phyloP scores from a whole-genome alignment of 2,113 vertebrate species.

The Clarias magur region DNA sequence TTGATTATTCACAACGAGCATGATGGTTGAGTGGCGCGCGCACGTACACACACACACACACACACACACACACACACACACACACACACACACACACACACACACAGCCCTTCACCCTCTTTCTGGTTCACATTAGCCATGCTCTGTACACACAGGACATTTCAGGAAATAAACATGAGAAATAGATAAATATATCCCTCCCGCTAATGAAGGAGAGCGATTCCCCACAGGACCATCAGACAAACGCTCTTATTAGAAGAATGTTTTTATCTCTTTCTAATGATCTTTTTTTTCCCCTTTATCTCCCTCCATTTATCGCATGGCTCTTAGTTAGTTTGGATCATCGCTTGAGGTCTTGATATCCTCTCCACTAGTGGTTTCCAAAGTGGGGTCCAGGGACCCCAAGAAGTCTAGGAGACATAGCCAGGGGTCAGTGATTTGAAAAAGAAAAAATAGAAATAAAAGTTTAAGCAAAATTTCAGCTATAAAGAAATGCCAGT shows the following conservation, averaged over 20 bases:
- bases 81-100: neutral
- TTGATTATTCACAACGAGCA: neutral
- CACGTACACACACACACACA: neutral
- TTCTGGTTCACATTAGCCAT: slow-evolving; percentile 47
- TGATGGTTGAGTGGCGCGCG: neutral
- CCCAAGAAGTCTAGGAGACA: neutral
- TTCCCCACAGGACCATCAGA: slow-evolving; percentile 47
- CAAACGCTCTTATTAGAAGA: slow-evolving; percentile 55
- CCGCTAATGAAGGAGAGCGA: slow-evolving; percentile 53
- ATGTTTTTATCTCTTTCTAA: slow-evolving; percentile 51
- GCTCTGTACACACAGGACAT: slow-evolving; percentile 36
- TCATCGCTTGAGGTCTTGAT: slow-evolving; percentile 51
- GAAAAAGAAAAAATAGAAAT: neutral
- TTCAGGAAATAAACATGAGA: slow-evolving; percentile 44
- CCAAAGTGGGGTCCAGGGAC: neutral
- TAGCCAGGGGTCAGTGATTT: neutral
- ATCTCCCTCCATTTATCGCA: neutral
- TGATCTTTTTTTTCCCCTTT: slow-evolving; percentile 35
- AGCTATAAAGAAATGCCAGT: neutral
- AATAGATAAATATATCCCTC: slow-evolving; percentile 52
- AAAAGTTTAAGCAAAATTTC: neutral
- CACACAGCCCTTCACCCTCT: neutral
- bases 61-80: neutral
- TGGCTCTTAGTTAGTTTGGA: slow-evolving; percentile 42
- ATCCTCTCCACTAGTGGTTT: slow-evolving; percentile 17